Evolutionary conservation across 2,888 invertebrate genomes (phyloP), one percentile per base, ranked within the genome.

Genomic region (Calliopum simillimum): DNA sequence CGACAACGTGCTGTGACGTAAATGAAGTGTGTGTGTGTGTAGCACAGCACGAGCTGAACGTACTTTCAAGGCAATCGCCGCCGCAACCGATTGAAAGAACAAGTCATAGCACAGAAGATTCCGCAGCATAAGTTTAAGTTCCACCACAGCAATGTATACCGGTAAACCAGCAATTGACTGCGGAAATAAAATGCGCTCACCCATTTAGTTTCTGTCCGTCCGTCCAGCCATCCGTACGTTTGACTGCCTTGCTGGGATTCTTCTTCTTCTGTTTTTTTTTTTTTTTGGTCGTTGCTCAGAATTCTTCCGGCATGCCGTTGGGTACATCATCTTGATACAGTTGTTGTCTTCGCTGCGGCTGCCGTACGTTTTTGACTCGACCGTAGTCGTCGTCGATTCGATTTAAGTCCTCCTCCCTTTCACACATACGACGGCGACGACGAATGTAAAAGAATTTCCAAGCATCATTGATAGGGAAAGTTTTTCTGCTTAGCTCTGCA

Each of bases 271-370:
- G 8, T 33, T 33, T 33, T 33, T 33, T 33, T 33, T 55, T 13
- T 53, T n/a, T 63, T 21, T 68, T 23, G 59, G 41, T 49, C 65
- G 33, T 59, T 69, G 47, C 51, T 58, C n/a, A n/a, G 16, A 19
- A 51, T 63, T 62, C 66, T 72, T 62, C 70, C 68, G 71, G 68
- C 71, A 73, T 59, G 25, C 16, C 25, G 13, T 33, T 33, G 33
- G 33, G 33, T 33, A 33, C 33, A 33, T 33, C 33, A 33, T 33
- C 33, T 33, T 33, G 33, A 33, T 33, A 33, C 33, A 33, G 33
- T 33, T 33, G 33, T 33, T 33, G 33, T 8, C 33, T 33, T 33
- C 16, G n/a, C 14, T 16, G 58, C 8, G 33, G 58, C 56, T 56
- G 25, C 25, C 21, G 56, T 25, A 21, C 56, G 23, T n/a, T n/a